Evolutionary conservation across 2,888 invertebrate genomes (phyloP).

Genomic region (Eupithecia subfuscata): DNA sequence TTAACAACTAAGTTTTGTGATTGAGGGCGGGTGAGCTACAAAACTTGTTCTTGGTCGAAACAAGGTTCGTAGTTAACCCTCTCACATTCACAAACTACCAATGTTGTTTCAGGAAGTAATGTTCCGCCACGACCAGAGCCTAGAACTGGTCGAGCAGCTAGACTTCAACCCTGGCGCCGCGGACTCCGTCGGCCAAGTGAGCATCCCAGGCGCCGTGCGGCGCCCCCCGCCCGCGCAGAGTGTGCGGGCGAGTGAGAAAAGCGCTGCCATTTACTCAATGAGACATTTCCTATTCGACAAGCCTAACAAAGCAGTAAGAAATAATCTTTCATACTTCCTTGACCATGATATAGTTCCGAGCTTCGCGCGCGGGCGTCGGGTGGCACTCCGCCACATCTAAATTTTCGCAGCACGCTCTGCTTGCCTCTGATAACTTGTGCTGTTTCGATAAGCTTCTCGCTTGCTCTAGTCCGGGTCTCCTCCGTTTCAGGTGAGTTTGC

Average conservation of each 20-base stretch:
- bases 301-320: background rate
- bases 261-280: slow-evolving; percentile 55
- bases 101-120: slow-evolving; percentile 53
- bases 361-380: too few species aligned
- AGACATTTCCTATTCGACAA: slow-evolving; percentile 48
- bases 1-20: background rate
- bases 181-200: slow-evolving; percentile 46
- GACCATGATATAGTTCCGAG: too few species aligned
- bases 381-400: too few species aligned
- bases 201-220: slow-evolving; percentile 39
- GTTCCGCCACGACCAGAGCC: slow-evolving; percentile 58
- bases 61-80: background rate
- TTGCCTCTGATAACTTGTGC: too few species aligned
- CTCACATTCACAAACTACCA: background rate
- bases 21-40: background rate
- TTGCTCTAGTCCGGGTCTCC: too few species aligned
- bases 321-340: background rate
- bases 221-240: slow-evolving; percentile 44
- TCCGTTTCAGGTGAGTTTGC: too few species aligned
- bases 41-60: background rate
- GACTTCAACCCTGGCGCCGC: slow-evolving; percentile 20
- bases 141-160: slow-evolving; percentile 47
- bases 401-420: too few species aligned
- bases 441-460: too few species aligned
- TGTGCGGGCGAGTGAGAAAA: slow-evolving; percentile 57